phyloP scores from a whole-genome alignment of 2,113 vertebrate species.

The Oreochromis niloticus region DNA sequence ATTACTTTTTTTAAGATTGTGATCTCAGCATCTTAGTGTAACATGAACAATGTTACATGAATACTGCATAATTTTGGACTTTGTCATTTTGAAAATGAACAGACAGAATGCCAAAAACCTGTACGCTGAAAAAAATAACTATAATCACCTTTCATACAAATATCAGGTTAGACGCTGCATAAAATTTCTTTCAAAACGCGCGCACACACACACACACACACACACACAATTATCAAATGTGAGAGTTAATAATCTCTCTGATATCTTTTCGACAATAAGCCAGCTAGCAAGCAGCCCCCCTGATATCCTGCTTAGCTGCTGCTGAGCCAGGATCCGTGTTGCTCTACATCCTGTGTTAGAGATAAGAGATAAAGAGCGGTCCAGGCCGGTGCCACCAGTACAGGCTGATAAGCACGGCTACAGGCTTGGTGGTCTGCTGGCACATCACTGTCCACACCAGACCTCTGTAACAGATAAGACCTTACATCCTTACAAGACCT shows the following conservation, averaged over 20 bases:
- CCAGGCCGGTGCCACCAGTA: background rate
- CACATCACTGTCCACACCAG: slow-evolving; percentile 44
- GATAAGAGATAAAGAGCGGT: slow-evolving; percentile 53
- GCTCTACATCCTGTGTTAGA: slow-evolving; percentile 33
- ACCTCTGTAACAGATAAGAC: slow-evolving; percentile 46
- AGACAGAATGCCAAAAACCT: background rate
- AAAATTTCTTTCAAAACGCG: background rate
- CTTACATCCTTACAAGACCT: slow-evolving; percentile 18
- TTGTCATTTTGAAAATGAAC: background rate
- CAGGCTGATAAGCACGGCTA: slow-evolving; percentile 51
- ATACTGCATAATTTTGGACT: background rate
- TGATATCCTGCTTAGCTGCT: slow-evolving; percentile 22
- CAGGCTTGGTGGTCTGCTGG: slow-evolving; percentile 7
- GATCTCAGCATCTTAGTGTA: background rate
- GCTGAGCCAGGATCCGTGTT: slow-evolving; percentile 16
- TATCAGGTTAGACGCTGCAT: background rate
- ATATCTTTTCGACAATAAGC: background rate
- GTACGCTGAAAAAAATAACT: background rate
- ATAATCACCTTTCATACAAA: background rate
- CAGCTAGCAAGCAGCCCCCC: background rate
- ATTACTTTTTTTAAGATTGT: background rate
- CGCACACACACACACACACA: background rate
- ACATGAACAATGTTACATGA: background rate
- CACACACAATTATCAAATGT: background rate
- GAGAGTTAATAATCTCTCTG: slow-evolving; percentile 3